Evolutionary conservation across 35 echinoderm and acorn worm species (phyloP).

Genomic region (Holothuria glaberrima): DNA sequence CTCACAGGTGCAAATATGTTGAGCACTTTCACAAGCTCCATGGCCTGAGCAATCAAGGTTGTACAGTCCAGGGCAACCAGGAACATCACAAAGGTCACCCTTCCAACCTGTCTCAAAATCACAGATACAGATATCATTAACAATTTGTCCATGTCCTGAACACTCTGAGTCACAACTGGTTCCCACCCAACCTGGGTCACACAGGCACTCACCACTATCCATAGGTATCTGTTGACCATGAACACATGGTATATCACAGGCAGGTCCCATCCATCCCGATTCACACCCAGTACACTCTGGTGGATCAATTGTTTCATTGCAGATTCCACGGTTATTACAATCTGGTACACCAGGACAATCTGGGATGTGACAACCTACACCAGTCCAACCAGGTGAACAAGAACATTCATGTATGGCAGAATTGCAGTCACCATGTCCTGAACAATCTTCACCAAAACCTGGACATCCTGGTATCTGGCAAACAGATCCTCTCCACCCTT

Average conservation of each 20-base stretch:
- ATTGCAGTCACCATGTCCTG: conserved; percentile 92
- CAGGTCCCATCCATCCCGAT: conserved; percentile 77
- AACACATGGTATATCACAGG: conserved; percentile 77
- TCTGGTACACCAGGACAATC: conserved; percentile 91
- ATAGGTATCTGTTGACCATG: conserved; percentile 79
- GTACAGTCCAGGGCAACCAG: conserved; percentile 82
- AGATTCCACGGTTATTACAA: conserved; percentile 74
- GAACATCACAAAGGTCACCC: conserved; percentile 79
- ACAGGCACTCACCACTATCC: conserved; percentile 84
- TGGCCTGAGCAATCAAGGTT: conserved; percentile 70
- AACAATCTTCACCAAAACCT: conserved; percentile 78
- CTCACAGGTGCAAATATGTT: conserved; percentile 73
- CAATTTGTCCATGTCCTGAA: conserved; percentile 76
- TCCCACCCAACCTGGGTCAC: conserved; percentile 83
- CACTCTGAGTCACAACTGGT: conserved; percentile 89
- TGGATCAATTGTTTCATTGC: conserved; percentile 74
- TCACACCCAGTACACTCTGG: conserved; percentile 82
- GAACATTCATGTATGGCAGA: conserved; percentile 85
- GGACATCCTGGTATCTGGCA: conserved; percentile 91
- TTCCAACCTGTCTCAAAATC: conserved; percentile 71
- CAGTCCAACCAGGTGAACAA: conserved; percentile 86
- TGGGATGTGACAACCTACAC: conserved; percentile 77
- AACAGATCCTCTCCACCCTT: conserved; percentile 76
- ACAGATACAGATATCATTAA: conserved; percentile 71
- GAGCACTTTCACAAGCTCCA: conserved; percentile 83